phyloP scores from a whole-genome alignment of 2,888 invertebrate species.

The Syritta pipiens region DNA sequence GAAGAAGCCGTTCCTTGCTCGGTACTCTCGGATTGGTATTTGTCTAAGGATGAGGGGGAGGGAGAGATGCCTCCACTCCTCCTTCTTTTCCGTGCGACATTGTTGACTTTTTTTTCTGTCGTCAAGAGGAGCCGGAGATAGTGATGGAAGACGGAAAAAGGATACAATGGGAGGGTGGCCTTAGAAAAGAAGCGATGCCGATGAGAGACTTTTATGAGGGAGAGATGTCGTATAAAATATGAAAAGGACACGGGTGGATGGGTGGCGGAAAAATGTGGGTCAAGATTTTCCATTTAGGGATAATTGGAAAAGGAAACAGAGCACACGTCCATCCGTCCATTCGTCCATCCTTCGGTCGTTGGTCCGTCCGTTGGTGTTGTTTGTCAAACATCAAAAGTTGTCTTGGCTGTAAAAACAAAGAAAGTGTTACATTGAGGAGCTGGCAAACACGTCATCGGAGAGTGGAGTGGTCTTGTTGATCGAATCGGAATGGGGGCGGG shows the following conservation, averaged over 20 bases:
- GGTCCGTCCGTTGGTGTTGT: not conserved
- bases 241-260: constrained; percentile 36
- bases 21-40: constrained; percentile 29
- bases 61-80: too few species aligned
- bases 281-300: constrained; percentile 48
- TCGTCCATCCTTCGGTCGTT: too few species aligned
- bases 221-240: constrained; percentile 5
- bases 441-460: too few species aligned
- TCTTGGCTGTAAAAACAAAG: constrained; percentile 8
- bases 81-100: constrained; percentile 28
- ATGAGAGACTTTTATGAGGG: constrained; percentile 5
- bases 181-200: constrained; percentile 16
- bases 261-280: constrained; percentile 45
- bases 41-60: constrained; percentile 34
- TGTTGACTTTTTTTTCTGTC: constrained; percentile 40
- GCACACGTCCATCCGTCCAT: too few species aligned
- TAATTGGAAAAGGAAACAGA: constrained; percentile 34
- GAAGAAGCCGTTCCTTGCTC: constrained; percentile 23
- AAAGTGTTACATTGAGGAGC: too few species aligned
- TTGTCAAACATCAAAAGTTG: not conserved
- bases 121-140: too few species aligned
- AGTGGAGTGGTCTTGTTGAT: too few species aligned
- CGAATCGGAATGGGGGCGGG: too few species aligned
- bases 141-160: constrained; percentile 29
- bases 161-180: constrained; percentile 57